Base-by-base conservation (phyloP, 1,140 invertebrate species). In the honey bee (Apis mellifera) region DNA sequence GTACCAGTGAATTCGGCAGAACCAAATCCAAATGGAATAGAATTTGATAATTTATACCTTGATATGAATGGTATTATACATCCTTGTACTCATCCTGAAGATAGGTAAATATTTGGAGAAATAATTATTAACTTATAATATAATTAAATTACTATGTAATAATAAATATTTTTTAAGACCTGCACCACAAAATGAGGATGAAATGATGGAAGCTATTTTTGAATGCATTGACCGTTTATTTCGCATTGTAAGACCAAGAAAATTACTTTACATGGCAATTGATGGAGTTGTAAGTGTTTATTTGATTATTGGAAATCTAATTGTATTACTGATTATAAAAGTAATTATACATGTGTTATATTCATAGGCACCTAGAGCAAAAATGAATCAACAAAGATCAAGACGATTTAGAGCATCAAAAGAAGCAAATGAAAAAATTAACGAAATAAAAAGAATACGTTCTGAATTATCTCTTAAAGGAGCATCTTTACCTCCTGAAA, bases 11-110 rank as follows among this genome's bases (percentile, higher is more conserved):
- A 99, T 93, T 95, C 97, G 9, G 97, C 97, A 50, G 94, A 97
- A 88, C 97, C 98, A 54, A 99, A 99, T 96, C 99, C 99, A 42
- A 99, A 99, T 96, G 98, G 97, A 65, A 95, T 98, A 5, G 98
- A 99, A 94, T 99, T 99, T 96, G 99, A 99, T 94, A 99, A 99
- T 95, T 95, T 99, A 2, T 99, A 99, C 92, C 94, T 99, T 86
- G 99, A 99, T 90, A 99, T 99, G 99, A 99, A 99, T 95, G 99
- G 99, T 8, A 99, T 99, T 85, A 99, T 99, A 90, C 99, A 99
- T 96, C 99, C 99, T 26, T 99, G 99, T 93, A 99, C 98, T 64
- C 99, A 99, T 96, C 99, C 99, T n/a, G 99, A 99, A 94, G 98
- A 99, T 92, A 98, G 96, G 96, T 96, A 94, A 94, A 93, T 90